Evolutionary conservation across 2,888 invertebrate genomes (phyloP), one percentile per base, ranked within the genome.

Genomic region (Elmis aenea): DNA sequence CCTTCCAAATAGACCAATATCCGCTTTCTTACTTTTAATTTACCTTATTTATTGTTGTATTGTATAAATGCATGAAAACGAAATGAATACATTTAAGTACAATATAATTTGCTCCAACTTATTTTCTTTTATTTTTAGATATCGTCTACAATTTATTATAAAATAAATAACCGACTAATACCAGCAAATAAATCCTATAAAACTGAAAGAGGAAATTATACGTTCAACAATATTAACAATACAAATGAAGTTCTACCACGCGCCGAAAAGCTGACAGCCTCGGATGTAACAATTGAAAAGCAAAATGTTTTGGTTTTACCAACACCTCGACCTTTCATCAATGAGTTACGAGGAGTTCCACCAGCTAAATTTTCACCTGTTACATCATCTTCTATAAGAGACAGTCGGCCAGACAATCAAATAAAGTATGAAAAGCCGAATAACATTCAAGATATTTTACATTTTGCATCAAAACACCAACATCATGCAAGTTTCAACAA

Each of bases 401-500:
- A n/a, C n/a, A 42, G 41, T 21, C 36, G 48, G 51, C 13, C 30
- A 45, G n/a, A 46, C 38, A 33, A 45, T 26, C 43, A 54, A 30
- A 33, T 46, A 13, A 33, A 49, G 25, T 32, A 41, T 18, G 20
- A 12, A 10, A 49, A 52, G 20, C 62, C 62, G 1, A 54, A 54
- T 30, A 66, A 58, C 38, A 64, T 66, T 5, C 64, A 63, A 39
- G 64, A 66, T 14, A 58, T 62, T 13, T 52, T 64, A 15, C 49
- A 52, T n/a, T 54, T 54, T 30, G 26, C 56, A 3, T 40, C 43
- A 4, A 44, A 42, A 6, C 35, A 43, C 10, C 26, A 34, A 2
- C 32, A 44, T 3, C 18, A 39, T 33, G 31, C 26, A 24, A 13
- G 38, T 44, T 18, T 18, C 8, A 5, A 18, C 18, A 18, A 18